These are phyloP conservation scores for Tachina grossa DNA, from an alignment of 2,888 invertebrate genomes.

Conservation along the genomic window DNA sequence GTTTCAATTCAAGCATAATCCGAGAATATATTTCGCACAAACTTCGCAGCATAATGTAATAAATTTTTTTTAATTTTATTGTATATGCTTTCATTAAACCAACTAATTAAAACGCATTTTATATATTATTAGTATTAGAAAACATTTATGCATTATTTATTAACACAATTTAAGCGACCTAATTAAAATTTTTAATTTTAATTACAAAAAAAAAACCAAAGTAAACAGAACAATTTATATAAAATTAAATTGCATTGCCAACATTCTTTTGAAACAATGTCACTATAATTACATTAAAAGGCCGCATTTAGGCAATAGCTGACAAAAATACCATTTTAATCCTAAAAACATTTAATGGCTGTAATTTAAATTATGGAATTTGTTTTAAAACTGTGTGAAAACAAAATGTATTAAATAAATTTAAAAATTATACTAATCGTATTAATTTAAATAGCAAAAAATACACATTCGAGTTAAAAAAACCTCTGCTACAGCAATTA, in stretches of 20 bases:
- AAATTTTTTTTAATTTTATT: not conserved
- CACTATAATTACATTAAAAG: constrained; percentile 50
- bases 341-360: constrained; percentile 15
- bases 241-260: not conserved
- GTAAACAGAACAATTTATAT: not conserved
- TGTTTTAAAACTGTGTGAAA: not conserved
- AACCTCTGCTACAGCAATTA: too few species aligned
- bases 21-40: too few species aligned
- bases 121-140: constrained; percentile 25
- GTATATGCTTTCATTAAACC: constrained; percentile 7
- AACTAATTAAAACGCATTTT: constrained; percentile 38
- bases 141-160: not conserved
- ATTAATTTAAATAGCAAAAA: too few species aligned
- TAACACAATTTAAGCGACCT: not conserved
- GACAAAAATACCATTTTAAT: constrained; percentile 43
- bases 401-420: not conserved
- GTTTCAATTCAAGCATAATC: too few species aligned
- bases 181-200: not conserved
- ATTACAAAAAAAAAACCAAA: not conserved
- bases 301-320: constrained; percentile 20
- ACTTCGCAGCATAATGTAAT: too few species aligned
- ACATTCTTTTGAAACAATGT: constrained; percentile 11
- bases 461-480: too few species aligned
- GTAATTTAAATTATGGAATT: not conserved
- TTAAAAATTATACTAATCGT: not conserved